Evolutionary conservation across 2,888 invertebrate species (phyloP).

Genomic region (Cephus sareptanus): DNA sequence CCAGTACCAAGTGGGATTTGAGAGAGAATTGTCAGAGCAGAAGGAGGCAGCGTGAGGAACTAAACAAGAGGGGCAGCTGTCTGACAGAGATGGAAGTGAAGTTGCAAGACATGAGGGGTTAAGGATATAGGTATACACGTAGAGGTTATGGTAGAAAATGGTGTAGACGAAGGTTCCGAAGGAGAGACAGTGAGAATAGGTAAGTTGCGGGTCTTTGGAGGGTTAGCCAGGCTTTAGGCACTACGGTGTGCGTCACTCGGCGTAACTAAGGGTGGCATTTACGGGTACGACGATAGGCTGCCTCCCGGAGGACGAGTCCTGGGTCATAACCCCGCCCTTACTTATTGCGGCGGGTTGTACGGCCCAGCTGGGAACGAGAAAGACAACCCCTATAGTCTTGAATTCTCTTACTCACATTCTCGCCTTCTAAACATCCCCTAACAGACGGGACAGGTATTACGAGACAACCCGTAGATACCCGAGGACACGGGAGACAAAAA

Average conservation of each 20-base stretch:
- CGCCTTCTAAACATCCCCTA: conserved; percentile 18
- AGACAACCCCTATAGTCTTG: neutral
- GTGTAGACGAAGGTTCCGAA: conserved; percentile 3
- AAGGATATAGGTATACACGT: neutral
- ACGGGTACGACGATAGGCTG: conserved; percentile 30
- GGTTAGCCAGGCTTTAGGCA: conserved; percentile 32
- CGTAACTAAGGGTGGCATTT: conserved; percentile 39
- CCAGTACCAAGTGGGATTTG: neutral
- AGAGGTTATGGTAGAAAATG: neutral
- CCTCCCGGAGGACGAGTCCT: conserved; percentile 25
- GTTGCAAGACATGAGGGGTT: neutral
- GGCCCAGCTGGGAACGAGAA: conserved; percentile 8
- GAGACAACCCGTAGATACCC: neutral
- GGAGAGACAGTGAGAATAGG: conserved; percentile 17
- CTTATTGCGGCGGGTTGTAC: conserved; percentile 20
- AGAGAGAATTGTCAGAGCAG: neutral
- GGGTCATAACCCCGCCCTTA: conserved; percentile 26
- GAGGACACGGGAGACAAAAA: neutral
- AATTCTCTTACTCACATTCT: conserved; percentile 24
- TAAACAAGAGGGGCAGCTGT: neutral
- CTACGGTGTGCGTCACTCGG: conserved; percentile 23
- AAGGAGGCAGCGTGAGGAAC: neutral
- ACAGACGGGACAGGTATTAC: neutral
- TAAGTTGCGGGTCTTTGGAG: conserved; percentile 31
- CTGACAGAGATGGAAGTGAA: neutral